Evolutionary conservation across 2,888 invertebrate genomes (phyloP).

Genomic region (Diplolepis rosae): DNA sequence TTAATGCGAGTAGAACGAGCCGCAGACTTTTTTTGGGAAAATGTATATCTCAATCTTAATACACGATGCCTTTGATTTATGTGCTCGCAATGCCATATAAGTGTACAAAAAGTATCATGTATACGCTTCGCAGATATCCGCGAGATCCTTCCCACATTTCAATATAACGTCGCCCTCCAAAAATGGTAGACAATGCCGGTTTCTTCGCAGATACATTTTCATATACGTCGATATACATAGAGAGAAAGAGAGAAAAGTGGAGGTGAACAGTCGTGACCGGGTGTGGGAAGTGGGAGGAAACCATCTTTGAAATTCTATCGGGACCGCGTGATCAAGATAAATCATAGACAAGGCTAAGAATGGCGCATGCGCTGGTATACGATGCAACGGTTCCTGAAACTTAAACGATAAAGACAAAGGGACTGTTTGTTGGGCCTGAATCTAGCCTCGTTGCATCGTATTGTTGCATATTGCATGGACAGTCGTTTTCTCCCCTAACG

Average conservation of each 20-base stretch:
- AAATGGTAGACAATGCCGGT: slow-evolving; percentile 53
- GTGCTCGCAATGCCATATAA: slow-evolving; percentile 16
- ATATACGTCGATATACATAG: slow-evolving; percentile 28
- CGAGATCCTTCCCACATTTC: slow-evolving; percentile 51
- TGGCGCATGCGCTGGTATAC: not conserved
- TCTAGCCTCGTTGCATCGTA: slow-evolving; percentile 51
- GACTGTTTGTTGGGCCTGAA: slow-evolving; percentile 55
- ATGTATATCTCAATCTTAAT: slow-evolving; percentile 21
- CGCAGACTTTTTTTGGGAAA: not conserved
- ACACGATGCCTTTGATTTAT: slow-evolving; percentile 14
- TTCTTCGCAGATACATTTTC: slow-evolving; percentile 45
- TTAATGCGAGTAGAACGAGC: slow-evolving; percentile 17
- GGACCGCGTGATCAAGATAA: slow-evolving; percentile 26
- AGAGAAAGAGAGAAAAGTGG: not conserved
- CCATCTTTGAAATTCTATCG: slow-evolving; percentile 21
- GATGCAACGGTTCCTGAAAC: slow-evolving; percentile 20
- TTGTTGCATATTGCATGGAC: slow-evolving; percentile 72
- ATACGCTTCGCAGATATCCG: slow-evolving; percentile 9
- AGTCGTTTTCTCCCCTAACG: slow-evolving; percentile 68
- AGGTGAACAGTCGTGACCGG: not conserved
- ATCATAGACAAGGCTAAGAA: slow-evolving; percentile 20
- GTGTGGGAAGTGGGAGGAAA: not conserved
- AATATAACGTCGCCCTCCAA: slow-evolving; percentile 49
- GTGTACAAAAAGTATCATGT: slow-evolving; percentile 8
- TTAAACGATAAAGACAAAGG: slow-evolving; percentile 55